Conservation (phyloP, 92 coral and sea anemone genomes). For the Epizoanthus ramosus region DNA sequence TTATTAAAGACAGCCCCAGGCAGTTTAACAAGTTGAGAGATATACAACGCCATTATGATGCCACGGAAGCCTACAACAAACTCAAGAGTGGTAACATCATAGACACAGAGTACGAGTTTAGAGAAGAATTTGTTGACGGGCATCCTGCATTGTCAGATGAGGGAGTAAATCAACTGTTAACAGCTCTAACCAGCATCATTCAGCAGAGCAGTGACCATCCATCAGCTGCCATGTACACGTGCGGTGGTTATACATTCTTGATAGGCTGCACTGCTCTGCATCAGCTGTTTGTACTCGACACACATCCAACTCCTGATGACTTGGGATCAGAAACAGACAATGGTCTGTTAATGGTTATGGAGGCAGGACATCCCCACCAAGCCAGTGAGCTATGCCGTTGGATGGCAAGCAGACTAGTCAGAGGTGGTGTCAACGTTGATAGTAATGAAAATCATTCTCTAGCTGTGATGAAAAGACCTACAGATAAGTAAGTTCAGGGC, state of each 20-base stretch:
- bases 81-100: slow-evolving; percentile 33
- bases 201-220: not conserved
- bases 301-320: slow-evolving; percentile 22
- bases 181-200: not conserved
- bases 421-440: not conserved
- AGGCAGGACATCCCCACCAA: not conserved
- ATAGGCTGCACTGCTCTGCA: slow-evolving; percentile 1
- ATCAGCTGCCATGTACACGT: slow-evolving; percentile 36
- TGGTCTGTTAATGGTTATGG: slow-evolving; percentile 39
- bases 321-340: slow-evolving; percentile 42
- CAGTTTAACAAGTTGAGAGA: slow-evolving; percentile 49
- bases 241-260: slow-evolving; percentile 37
- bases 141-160: slow-evolving; percentile 40
- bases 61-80: slow-evolving; percentile 48
- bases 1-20: slow-evolving; percentile 23
- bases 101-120: slow-evolving; percentile 44
- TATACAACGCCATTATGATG: slow-evolving; percentile 40
- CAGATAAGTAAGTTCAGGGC: no score
- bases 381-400: not conserved
- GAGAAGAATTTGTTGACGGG: slow-evolving; percentile 36
- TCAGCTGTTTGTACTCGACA: slow-evolving; percentile 35
- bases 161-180: slow-evolving; percentile 25
- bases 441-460: not conserved
- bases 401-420: not conserved
- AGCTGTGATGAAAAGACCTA: not conserved